A percentile compares a stretch with the other conserved stretches of the same genome.
These are phyloP conservation scores for Cirrhinus mrigala DNA, from an alignment of 2,797 vertebrate genomes.

Conservation along the genomic window DNA sequence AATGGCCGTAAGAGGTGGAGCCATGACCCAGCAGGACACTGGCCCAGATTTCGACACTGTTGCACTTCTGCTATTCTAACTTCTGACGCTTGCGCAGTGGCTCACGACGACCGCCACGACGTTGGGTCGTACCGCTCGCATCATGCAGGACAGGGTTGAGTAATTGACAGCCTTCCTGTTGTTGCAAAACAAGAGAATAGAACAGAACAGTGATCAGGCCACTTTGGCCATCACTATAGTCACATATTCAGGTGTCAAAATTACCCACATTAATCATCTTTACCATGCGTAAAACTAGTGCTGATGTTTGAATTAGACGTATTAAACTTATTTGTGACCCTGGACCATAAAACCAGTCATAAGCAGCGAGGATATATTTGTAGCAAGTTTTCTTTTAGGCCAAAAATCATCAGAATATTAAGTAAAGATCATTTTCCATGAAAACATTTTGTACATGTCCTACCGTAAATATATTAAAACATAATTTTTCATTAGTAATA, in stretches of 20 bases:
- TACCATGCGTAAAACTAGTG: not conserved
- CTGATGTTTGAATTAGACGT: not conserved
- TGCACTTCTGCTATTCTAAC: slow-evolving; percentile 82
- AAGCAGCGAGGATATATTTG: too few species aligned
- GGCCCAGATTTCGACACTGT: slow-evolving; percentile 81
- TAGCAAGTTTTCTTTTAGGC: too few species aligned
- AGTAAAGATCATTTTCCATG: too few species aligned
- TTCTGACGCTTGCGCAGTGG: slow-evolving; percentile 70
- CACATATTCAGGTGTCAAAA: not conserved
- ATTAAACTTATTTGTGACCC: not conserved
- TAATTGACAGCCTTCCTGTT: slow-evolving; percentile 69
- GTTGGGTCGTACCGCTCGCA: slow-evolving; percentile 61
- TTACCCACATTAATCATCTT: not conserved
- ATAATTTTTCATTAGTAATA: too few species aligned
- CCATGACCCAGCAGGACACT: slow-evolving; percentile 55
- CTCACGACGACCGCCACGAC: slow-evolving; percentile 68
- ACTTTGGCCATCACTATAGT: slow-evolving; percentile 6
- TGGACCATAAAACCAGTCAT: too few species aligned
- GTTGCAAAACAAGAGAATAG: slow-evolving; percentile 71
- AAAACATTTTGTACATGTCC: too few species aligned
- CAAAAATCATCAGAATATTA: too few species aligned
- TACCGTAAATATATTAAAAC: too few species aligned
- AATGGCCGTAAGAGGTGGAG: slow-evolving; percentile 64
- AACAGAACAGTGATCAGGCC: slow-evolving; percentile 31
- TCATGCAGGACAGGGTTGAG: slow-evolving; percentile 76